Percentiles rank a stretch among this genome's conserved stretches.
phyloP scores from a whole-genome alignment of 37 sponge, comb jelly and placozoan species.

The Oscarella lobularis region DNA sequence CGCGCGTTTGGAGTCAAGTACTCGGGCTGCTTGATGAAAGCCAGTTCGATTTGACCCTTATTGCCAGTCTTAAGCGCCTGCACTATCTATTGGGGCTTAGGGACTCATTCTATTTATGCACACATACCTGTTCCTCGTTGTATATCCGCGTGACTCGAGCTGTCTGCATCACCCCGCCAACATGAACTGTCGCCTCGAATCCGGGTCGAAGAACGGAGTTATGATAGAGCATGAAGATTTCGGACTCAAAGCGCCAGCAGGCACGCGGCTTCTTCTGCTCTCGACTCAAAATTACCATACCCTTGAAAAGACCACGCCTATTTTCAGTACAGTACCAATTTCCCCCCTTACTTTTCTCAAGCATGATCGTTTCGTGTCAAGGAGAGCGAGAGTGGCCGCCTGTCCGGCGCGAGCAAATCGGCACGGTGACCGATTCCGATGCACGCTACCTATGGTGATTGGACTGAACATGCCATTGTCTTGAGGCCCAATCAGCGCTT shows the following conservation, averaged over 20 bases:
- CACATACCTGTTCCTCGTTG: too few relatives aligned
- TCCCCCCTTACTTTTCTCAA: constrained; percentile 21
- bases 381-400: constrained; percentile 70
- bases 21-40: constrained; percentile 64
- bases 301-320: constrained; percentile 49
- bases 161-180: constrained; percentile 63
- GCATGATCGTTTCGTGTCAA: too few relatives aligned
- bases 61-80: constrained; percentile 28
- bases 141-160: too few relatives aligned
- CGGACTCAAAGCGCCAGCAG: constrained; percentile 67
- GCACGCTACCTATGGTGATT: constrained; percentile 59
- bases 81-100: too few relatives aligned
- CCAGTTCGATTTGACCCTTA: constrained; percentile 33
- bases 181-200: constrained; percentile 60
- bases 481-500: constrained; percentile 53
- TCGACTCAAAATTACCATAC: constrained; percentile 55
- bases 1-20: constrained; percentile 46
- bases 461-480: constrained; percentile 40
- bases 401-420: constrained; percentile 79
- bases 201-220: constrained; percentile 28
- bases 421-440: constrained; percentile 72
- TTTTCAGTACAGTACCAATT: not conserved
- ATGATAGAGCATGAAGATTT: constrained; percentile 46
- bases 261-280: constrained; percentile 16
- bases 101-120: too few relatives aligned